Base-by-base conservation (phyloP, 2,113 vertebrate species). In the Nettapus auritus region DNA sequence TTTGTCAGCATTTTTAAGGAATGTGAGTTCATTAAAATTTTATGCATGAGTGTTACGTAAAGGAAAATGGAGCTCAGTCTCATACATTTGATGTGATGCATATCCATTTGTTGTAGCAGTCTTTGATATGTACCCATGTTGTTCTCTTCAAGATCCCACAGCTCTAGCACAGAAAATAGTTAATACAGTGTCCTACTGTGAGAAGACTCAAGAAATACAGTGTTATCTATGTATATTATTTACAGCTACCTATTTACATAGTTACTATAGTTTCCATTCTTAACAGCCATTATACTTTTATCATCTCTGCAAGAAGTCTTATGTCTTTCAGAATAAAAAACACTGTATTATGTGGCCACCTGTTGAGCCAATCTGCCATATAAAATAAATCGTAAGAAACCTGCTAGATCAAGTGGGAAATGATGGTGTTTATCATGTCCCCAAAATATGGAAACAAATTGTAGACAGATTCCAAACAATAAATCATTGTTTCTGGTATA, bases 201-300 rank as follows among this genome's bases (percentile, higher is more conserved):
- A 76, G 44, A 73, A 31, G 38, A 86, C 33, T 84, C 66, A 48
- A 81, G 70, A 66, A 95, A 57, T 67, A 78, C 78, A 66, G 31
- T 42, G 44, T 62, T 76, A 52, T 21, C 69, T 74, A 36, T 93
- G 23, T 86, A 68, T 92, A 26, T 52, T 97, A 96, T 91, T 96
- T 95, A 95, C 83, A 92, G 66, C 82, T 90, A 44, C 67, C 19
- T 82, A 20, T 92, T 92, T 91, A 82, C 1, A 4, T 55, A 74
- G 60, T 82, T 57, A 86, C 50, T 46, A 71, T 68, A 8, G 17
- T 73, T 87, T 79, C 48, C 48, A 69, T 86, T 92, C 70, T 80
- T 79, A 73, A 73, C 29, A 82, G 38, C 74, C 38, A 28, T 86
- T 91, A 81, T 33, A 86, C 28, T 85, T 89, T 83, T 78, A 83